phyloP scores from a whole-genome alignment of 2,113 vertebrate species.

The Gila orcuttii region DNA sequence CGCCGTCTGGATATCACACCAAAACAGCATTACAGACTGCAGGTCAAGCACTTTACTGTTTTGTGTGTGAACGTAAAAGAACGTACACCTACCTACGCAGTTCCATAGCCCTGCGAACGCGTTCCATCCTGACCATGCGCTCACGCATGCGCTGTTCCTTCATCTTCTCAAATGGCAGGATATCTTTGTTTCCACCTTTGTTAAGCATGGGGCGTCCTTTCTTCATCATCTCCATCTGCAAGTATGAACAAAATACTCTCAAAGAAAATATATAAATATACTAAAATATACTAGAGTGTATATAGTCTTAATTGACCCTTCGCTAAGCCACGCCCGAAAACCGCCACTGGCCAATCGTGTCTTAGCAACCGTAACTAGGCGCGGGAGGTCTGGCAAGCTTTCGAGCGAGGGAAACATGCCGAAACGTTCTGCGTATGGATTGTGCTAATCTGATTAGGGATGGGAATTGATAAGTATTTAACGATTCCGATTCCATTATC shows the following conservation, averaged over 20 bases:
- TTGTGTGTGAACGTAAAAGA: neutral
- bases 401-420: too few relatives aligned
- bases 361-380: too few relatives aligned
- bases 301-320: neutral
- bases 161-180: conserved; percentile 96
- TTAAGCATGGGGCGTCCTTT: conserved; percentile 80
- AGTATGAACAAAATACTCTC: too few relatives aligned
- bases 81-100: conserved; percentile 82
- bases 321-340: too few relatives aligned
- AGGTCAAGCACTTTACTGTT: neutral
- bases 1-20: conserved; percentile 77
- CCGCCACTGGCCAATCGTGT: too few relatives aligned
- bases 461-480: too few relatives aligned
- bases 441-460: too few relatives aligned
- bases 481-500: too few relatives aligned
- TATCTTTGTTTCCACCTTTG: conserved; percentile 84
- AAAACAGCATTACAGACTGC: neutral
- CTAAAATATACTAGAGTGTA: neutral
- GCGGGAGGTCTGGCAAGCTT: too few relatives aligned
- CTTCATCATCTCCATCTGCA: conserved; percentile 78
- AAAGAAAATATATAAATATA: neutral
- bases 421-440: too few relatives aligned
- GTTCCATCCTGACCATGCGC: conserved; percentile 87
- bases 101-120: conserved; percentile 86
- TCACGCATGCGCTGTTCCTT: conserved; percentile 92